A percentile compares a stretch with the other conserved stretches of the same genome.
Evolutionary conservation across 2,113 vertebrate species (phyloP).

Genomic region (Mesoclemmys tuberculata): DNA sequence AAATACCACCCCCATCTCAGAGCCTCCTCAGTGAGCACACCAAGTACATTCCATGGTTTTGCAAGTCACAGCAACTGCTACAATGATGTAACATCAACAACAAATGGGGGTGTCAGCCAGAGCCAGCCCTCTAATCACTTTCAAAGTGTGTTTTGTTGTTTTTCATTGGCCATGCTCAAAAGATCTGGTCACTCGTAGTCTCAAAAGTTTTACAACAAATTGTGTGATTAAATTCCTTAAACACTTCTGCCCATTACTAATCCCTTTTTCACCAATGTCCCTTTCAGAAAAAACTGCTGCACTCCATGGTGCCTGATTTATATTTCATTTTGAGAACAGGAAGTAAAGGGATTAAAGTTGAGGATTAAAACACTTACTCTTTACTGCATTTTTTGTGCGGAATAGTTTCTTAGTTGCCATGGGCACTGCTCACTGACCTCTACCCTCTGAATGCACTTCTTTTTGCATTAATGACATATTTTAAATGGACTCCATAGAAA

Average conservation of each 20-base stretch:
- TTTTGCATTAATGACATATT: slow-evolving; percentile 77
- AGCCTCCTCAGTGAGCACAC: not conserved
- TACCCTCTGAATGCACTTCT: slow-evolving; percentile 63
- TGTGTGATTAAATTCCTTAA: slow-evolving; percentile 81
- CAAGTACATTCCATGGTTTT: not conserved
- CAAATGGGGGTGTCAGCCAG: slow-evolving; percentile 18
- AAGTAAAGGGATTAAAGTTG: slow-evolving; percentile 83
- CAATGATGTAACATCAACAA: slow-evolving; percentile 55
- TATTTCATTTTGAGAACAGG: slow-evolving; percentile 84
- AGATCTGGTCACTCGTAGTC: slow-evolving; percentile 64
- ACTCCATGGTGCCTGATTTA: slow-evolving; percentile 77
- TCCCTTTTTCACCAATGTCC: slow-evolving; percentile 75
- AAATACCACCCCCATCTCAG: accelerated
- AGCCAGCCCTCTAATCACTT: slow-evolving; percentile 39
- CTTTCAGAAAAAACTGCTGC: slow-evolving; percentile 80
- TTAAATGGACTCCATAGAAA: slow-evolving; percentile 72
- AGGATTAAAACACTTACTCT: slow-evolving; percentile 84
- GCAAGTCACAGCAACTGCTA: not conserved
- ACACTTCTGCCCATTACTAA: slow-evolving; percentile 76
- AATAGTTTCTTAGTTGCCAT: slow-evolving; percentile 82
- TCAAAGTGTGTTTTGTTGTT: slow-evolving; percentile 64
- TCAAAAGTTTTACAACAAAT: slow-evolving; percentile 80
- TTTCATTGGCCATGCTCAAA: slow-evolving; percentile 70
- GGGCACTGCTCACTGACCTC: slow-evolving; percentile 77
- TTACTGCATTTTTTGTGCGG: slow-evolving; percentile 72